These are phyloP conservation scores for Apocrypta bakeri DNA, from an alignment of 1,140 invertebrate genomes.

Conservation along the genomic window DNA sequence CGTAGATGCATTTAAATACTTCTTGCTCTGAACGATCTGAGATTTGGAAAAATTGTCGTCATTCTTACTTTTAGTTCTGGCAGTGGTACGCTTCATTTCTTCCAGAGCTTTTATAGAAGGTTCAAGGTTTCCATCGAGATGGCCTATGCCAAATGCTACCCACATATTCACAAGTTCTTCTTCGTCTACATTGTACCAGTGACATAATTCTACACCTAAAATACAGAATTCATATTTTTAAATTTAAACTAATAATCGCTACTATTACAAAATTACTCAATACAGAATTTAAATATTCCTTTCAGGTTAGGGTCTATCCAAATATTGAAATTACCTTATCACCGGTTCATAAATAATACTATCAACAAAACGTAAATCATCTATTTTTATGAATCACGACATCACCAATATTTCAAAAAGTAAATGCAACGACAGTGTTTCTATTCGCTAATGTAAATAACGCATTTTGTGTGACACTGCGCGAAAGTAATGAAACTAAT, in stretches of 20 bases:
- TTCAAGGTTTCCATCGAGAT: conserved; percentile 59
- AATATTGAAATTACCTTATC: conserved; percentile 6
- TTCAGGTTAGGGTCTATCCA: conserved; percentile 23
- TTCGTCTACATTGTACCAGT: conserved; percentile 60
- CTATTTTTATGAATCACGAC: not conserved
- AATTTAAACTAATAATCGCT: not conserved
- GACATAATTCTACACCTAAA: conserved; percentile 69
- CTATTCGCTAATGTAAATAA: not conserved
- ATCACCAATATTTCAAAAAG: not conserved
- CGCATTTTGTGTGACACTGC: not conserved
- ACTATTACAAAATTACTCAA: no score
- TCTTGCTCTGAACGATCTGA: conserved; percentile 16
- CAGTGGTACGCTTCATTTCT: conserved; percentile 59
- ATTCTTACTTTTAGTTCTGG: conserved; percentile 46
- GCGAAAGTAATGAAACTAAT: not conserved
- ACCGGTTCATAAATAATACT: no score
- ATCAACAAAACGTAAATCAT: not conserved
- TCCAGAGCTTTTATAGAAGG: conserved; percentile 64
- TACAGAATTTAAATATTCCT: not conserved
- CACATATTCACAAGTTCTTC: conserved; percentile 71
- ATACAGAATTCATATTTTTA: conserved; percentile 8
- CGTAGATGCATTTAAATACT: conserved; percentile 31
- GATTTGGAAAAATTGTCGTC: not conserved
- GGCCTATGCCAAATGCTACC: conserved; percentile 65
- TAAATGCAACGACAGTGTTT: no score